A percentile compares a stretch with the other conserved stretches of the same genome.
phyloP scores from a whole-genome alignment of 2,113 vertebrate species.

The Osmerus eperlanus region DNA sequence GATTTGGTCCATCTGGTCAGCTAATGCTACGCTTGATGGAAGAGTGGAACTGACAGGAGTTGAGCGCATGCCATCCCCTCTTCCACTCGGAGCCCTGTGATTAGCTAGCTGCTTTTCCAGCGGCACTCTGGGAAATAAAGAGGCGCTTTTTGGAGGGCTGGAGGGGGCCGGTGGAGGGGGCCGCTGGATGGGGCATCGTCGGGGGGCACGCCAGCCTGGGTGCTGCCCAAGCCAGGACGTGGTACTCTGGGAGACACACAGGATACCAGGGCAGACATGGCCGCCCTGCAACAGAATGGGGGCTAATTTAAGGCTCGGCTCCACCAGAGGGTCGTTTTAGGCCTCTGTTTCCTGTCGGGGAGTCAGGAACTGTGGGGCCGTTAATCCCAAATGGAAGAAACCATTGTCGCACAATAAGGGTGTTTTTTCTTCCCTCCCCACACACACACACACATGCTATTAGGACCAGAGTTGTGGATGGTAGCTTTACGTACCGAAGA shows the following conservation, averaged over 20 bases:
- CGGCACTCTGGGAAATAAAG: not conserved
- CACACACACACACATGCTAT: too few species aligned
- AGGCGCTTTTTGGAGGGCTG: not conserved
- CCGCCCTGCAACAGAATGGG: not conserved
- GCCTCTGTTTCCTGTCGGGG: not conserved
- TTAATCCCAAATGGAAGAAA: not conserved
- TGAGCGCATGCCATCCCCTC: conserved; percentile 30
- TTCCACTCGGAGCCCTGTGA: conserved; percentile 18
- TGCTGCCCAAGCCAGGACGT: not conserved
- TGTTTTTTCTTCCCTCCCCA: not conserved
- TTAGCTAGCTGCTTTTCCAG: conserved; percentile 23
- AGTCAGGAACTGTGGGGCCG: not conserved
- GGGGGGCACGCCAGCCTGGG: not conserved
- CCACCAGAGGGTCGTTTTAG: not conserved
- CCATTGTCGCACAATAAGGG: not conserved
- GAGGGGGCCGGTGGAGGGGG: too few species aligned
- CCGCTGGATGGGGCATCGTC: not conserved
- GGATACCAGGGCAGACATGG: not conserved
- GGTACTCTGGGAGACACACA: not conserved
- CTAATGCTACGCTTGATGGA: conserved; percentile 18
- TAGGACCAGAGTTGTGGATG: too few species aligned
- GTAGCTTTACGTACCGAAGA: too few species aligned
- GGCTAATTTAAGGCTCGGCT: not conserved
- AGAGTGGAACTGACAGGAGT: conserved; percentile 36
- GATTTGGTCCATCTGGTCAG: conserved; percentile 38